Percentiles rank a stretch among this genome's conserved stretches.
Conservation (phyloP, 2,888 invertebrate species). For the Athalia circularis region DNA sequence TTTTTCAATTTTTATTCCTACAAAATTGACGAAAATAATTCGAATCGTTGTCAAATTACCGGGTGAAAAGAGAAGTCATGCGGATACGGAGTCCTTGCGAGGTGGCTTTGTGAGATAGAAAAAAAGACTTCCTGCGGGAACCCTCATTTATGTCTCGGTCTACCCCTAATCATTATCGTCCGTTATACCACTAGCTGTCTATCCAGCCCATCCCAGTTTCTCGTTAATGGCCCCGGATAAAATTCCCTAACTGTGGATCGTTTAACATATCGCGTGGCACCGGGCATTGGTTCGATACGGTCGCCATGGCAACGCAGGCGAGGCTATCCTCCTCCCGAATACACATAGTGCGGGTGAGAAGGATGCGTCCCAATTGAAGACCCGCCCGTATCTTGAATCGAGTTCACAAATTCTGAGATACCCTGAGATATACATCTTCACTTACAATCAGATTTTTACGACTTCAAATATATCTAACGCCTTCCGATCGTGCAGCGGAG, state of each 20-base stretch:
- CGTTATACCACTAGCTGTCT: not conserved
- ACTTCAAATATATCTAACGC: not conserved
- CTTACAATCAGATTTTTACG: not conserved
- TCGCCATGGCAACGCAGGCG: conserved; percentile 67
- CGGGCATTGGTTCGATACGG: conserved; percentile 68
- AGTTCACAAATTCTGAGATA: not conserved
- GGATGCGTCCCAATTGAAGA: conserved; percentile 43
- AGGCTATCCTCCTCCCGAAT: conserved; percentile 45
- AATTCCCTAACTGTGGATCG: conserved; percentile 68
- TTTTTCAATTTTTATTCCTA: too few species aligned
- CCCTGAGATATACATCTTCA: not conserved
- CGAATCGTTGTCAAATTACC: too few species aligned
- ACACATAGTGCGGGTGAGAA: conserved; percentile 35
- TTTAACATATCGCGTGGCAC: conserved; percentile 66
- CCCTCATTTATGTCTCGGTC: conserved; percentile 4
- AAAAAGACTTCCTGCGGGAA: not conserved
- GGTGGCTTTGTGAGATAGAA: not conserved
- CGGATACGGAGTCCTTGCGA: not conserved
- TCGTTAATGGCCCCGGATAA: conserved; percentile 62
- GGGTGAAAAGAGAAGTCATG: not conserved
- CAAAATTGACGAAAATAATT: too few species aligned
- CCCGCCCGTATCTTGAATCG: conserved; percentile 39
- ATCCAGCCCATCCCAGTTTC: conserved; percentile 50
- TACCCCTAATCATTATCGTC: conserved; percentile 23
- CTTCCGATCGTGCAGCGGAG: not conserved